A percentile compares a stretch with the other conserved stretches of the same genome.
phyloP scores from a whole-genome alignment of 2,797 vertebrate species.

The Loriculus beryllinus region DNA sequence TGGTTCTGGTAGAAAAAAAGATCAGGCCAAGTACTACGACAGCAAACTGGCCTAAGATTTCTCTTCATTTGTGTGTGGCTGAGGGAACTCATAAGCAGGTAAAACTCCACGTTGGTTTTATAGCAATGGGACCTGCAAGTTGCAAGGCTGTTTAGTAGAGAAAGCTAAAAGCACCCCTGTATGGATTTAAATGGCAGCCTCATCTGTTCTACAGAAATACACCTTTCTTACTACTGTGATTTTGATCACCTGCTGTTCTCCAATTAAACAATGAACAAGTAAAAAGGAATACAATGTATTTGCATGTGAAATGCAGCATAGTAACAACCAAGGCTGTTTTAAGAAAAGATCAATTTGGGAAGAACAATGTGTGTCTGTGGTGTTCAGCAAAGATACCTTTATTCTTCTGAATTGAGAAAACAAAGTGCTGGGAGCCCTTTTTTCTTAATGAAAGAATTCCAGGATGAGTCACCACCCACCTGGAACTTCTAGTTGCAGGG shows the following conservation, averaged over 20 bases:
- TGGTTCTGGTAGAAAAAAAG: background rate
- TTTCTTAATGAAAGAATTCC: slow-evolving; percentile 30
- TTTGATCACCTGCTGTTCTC: slow-evolving; percentile 61
- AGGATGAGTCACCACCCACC: background rate
- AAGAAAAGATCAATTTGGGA: slow-evolving; percentile 16
- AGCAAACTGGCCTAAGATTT: background rate
- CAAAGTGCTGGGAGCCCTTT: background rate
- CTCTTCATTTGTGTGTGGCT: background rate
- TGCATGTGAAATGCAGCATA: background rate
- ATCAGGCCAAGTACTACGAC: background rate
- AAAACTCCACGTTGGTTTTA: background rate
- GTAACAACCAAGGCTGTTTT: background rate
- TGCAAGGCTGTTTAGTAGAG: background rate
- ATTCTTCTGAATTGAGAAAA: slow-evolving; percentile 9
- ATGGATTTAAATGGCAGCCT: slow-evolving; percentile 26
- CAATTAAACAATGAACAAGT: slow-evolving; percentile 45
- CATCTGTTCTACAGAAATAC: slow-evolving; percentile 26
- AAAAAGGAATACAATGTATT: slow-evolving; percentile 16
- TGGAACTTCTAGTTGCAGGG: background rate
- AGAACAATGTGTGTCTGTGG: background rate
- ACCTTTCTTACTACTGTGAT: slow-evolving; percentile 35
- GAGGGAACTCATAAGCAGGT: background rate
- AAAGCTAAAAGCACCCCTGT: slow-evolving; percentile 22
- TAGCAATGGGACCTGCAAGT: background rate
- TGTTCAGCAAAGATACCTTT: background rate